A percentile compares a stretch with the other conserved stretches of the same genome.
Conservation (phyloP, 1,140 invertebrate species). For the Piezodorus guildinii region DNA sequence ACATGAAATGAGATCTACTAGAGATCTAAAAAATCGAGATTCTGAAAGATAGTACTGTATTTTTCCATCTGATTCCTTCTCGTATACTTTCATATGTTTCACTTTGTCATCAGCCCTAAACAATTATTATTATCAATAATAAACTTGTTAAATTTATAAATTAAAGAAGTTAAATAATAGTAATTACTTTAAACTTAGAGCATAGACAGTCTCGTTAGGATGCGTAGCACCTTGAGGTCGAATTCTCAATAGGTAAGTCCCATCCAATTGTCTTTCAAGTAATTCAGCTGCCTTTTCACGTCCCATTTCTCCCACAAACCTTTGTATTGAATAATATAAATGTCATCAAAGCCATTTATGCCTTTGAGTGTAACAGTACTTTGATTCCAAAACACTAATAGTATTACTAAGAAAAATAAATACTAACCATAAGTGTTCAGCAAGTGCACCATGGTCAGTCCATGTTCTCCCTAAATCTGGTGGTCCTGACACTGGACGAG, state of each 20-base stretch:
- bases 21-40: conserved; percentile 77
- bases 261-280: conserved; percentile 65
- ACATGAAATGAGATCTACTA: conserved; percentile 78
- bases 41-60: conserved; percentile 70
- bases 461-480: conserved; percentile 27
- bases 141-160: not conserved
- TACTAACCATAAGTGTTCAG: conserved; percentile 32
- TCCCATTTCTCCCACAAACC: conserved; percentile 82
- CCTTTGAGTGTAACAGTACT: not conserved
- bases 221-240: conserved; percentile 48
- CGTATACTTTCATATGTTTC: conserved; percentile 84
- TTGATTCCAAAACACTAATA: not conserved
- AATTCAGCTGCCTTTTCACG: conserved; percentile 65
- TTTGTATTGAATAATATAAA: conserved; percentile 25
- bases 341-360: not conserved
- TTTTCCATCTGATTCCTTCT: conserved; percentile 44
- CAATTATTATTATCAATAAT: conserved; percentile 23
- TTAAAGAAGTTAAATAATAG: not conserved
- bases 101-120: conserved; percentile 66
- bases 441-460: conserved; percentile 29
- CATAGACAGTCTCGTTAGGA: conserved; percentile 57
- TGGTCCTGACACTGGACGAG: conserved; percentile 12
- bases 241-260: conserved; percentile 79
- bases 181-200: conserved; percentile 79
- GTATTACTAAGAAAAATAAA: not conserved